A percentile compares a stretch with the other conserved stretches of the same genome.
phyloP scores from a whole-genome alignment of 1,140 invertebrate genomes.

The Babylonia areolata region DNA sequence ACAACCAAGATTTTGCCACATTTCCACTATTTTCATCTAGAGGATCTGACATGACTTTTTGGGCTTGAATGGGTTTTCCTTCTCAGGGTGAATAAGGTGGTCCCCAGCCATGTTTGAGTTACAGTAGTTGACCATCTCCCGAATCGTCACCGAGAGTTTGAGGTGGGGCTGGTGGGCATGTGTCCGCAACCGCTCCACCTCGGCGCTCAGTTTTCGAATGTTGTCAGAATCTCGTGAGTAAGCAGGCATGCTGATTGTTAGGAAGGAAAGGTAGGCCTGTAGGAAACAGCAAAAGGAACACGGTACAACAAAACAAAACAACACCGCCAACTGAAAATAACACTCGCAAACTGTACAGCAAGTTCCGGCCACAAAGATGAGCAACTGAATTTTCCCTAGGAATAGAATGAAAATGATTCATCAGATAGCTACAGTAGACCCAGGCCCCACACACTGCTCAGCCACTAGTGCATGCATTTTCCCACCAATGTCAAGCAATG shows the following conservation, averaged over 20 bases:
- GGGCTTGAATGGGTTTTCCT: conserved; percentile 57
- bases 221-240: conserved; percentile 45
- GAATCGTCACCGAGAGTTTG: conserved; percentile 49
- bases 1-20: too few species aligned
- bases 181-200: conserved; percentile 42
- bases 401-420: too few species aligned
- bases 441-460: too few species aligned
- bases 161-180: conserved; percentile 37
- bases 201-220: conserved; percentile 42
- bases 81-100: conserved; percentile 54
- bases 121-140: conserved; percentile 47
- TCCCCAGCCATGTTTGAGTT: conserved; percentile 43
- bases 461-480: too few species aligned
- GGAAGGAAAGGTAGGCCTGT: conserved; percentile 25
- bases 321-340: background rate
- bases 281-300: conserved; percentile 8
- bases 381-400: background rate
- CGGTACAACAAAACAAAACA: conserved; percentile 21
- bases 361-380: background rate
- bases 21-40: too few species aligned
- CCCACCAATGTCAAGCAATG: too few species aligned
- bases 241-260: conserved; percentile 46
- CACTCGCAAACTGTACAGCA: background rate
- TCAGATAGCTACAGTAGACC: too few species aligned
- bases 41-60: conserved; percentile 53